Conservation (phyloP, 2,113 vertebrate genomes). For the Pomatorhinus ruficollis region DNA sequence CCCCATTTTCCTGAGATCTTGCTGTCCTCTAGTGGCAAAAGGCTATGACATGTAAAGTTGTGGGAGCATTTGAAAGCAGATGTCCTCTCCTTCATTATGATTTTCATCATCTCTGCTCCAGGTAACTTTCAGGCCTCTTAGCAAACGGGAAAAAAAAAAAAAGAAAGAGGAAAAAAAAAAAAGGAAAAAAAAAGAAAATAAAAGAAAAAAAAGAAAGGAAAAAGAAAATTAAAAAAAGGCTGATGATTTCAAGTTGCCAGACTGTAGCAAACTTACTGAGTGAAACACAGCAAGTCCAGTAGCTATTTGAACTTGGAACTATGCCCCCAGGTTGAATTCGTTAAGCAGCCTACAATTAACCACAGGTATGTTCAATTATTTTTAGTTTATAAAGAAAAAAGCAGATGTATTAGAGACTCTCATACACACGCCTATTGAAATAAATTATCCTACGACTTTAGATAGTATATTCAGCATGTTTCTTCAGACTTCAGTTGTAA, state of each 20-base stretch:
- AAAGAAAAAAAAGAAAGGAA: too few species aligned
- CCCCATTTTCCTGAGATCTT: constrained; percentile 13
- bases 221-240: too few species aligned
- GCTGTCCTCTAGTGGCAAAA: constrained; percentile 68
- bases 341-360: background rate
- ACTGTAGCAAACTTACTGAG: background rate
- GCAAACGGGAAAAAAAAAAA: background rate
- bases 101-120: background rate
- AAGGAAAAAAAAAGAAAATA: too few species aligned
- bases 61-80: background rate
- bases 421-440: background rate
- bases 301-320: background rate
- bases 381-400: background rate
- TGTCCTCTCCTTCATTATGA: background rate
- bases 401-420: background rate
- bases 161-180: too few species aligned
- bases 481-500: background rate
- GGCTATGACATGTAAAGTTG: background rate
- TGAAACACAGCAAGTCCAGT: background rate
- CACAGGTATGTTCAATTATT: background rate
- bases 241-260: background rate
- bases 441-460: background rate
- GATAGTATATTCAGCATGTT: background rate
- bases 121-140: background rate
- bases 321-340: background rate